phyloP scores from a whole-genome alignment of 2,888 invertebrate genomes.

The Mycogona germanica region DNA sequence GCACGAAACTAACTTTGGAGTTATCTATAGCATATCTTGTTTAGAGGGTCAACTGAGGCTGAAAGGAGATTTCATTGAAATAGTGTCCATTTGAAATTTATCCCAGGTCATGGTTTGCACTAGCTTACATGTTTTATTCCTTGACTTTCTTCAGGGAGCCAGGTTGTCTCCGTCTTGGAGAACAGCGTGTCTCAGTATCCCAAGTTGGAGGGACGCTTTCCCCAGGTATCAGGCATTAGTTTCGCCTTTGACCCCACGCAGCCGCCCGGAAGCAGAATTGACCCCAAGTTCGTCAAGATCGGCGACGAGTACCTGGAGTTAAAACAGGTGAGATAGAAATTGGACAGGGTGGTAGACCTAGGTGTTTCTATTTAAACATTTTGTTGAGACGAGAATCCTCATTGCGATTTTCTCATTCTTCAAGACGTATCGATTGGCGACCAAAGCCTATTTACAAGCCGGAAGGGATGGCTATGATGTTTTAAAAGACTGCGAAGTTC shows the following conservation, averaged over 20 bases:
- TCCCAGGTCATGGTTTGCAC: too few species aligned
- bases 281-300: slow-evolving; percentile 59
- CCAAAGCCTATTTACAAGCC: slow-evolving; percentile 64
- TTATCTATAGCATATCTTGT: too few species aligned
- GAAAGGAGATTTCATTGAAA: too few species aligned
- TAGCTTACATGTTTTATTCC: too few species aligned
- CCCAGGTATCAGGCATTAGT: slow-evolving; percentile 54
- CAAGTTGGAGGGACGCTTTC: slow-evolving; percentile 74
- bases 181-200: slow-evolving; percentile 78
- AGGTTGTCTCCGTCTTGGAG: slow-evolving; percentile 58
- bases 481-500: slow-evolving; percentile 55
- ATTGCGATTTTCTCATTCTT: not conserved
- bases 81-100: too few species aligned
- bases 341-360: not conserved
- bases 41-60: too few species aligned
- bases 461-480: slow-evolving; percentile 79
- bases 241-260: slow-evolving; percentile 41
- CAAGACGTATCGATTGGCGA: slow-evolving; percentile 60
- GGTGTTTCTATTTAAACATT: not conserved
- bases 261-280: slow-evolving; percentile 54
- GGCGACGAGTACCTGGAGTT: slow-evolving; percentile 68
- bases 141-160: slow-evolving; percentile 39
- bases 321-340: slow-evolving; percentile 30
- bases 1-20: too few species aligned
- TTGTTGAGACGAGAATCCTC: not conserved